Evolutionary conservation across 2,113 vertebrate species (phyloP), one percentile per base, ranked within the genome.

Genomic region (Etheostoma cragini): DNA sequence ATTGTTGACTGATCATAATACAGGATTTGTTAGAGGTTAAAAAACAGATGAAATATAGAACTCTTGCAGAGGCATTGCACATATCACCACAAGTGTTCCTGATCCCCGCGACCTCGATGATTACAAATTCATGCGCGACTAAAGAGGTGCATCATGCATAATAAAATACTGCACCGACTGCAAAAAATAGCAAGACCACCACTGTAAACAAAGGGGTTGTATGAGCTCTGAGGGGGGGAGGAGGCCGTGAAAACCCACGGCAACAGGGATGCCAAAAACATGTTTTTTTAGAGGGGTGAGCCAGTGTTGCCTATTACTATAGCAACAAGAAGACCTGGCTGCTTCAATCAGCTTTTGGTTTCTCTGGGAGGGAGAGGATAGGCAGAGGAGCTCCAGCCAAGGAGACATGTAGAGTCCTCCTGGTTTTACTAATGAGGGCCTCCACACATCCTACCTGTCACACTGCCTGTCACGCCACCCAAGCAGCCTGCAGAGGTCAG

Each of bases 291-390:
- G 69, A 60, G 46, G 84, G 91, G 88, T 78, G 85, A 76, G 85
- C 86, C 72, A 84, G 79, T 90, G 92, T 92, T 94, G 92, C 90
- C 92, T 94, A 93, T 94, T 90, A 87, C 94, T 94, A 95, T 95
- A 91, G 94, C 94, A 95, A 95, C 94, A 93, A 91, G 90, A 89
- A 94, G 91, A 93, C 82, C 80, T 88, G 86, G 92, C 89, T 93
- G 86, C 92, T 89, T 91, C 88, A 89, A 93, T 93, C 90, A 87
- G 90, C 78, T 77, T 89, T 87, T 87, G 88, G 84, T 80, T 88
- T 46, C 75, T 73, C 63, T 53, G 75, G 21, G 81, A 88, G 86
- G 82, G 72, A 66, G 79, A 83, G 83, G 75, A 82, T 77, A 83
- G 85, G 89, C 74, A 83, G 78, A 78, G 87, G 70, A 70, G 77